A percentile compares a stretch with the other conserved stretches of the same genome.
Evolutionary conservation across 2,797 vertebrate genomes (phyloP).

Genomic region (Dromococcyx pavoninus): DNA sequence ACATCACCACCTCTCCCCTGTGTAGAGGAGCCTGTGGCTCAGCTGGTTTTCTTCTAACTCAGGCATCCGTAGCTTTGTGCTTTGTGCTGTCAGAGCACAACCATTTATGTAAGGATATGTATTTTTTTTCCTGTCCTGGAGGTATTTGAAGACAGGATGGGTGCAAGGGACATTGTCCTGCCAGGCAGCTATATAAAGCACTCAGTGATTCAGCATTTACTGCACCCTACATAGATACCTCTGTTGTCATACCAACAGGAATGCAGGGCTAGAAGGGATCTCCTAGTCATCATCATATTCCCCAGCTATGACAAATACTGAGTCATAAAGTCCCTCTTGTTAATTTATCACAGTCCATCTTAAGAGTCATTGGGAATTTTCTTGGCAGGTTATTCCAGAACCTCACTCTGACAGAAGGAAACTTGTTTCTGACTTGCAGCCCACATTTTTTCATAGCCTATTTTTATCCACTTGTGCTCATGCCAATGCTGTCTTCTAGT

Average conservation of each 20-base stretch:
- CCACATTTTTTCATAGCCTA: constrained; percentile 57
- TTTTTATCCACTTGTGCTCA: constrained; percentile 59
- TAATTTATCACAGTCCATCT: constrained; percentile 58
- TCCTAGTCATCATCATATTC: constrained; percentile 40
- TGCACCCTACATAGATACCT: not conserved
- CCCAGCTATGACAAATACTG: constrained; percentile 22
- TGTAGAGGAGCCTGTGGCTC: not conserved
- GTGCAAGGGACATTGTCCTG: constrained; percentile 11
- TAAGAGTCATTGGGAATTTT: constrained; percentile 34
- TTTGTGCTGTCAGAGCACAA: not conserved
- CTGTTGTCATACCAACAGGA: constrained; percentile 51
- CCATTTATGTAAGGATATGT: not conserved
- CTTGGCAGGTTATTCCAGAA: constrained; percentile 56
- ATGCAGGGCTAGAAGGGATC: constrained; percentile 53
- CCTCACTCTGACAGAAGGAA: constrained; percentile 47
- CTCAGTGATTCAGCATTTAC: constrained; percentile 54
- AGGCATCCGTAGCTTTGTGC: not conserved
- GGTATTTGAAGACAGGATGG: not conserved
- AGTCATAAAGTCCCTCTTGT: constrained; percentile 50
- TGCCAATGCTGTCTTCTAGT: constrained; percentile 42
- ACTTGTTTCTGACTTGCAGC: constrained; percentile 54
- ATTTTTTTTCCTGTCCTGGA: not conserved
- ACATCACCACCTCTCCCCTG: not conserved
- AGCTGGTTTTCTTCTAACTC: not conserved
- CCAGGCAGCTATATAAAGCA: constrained; percentile 39